Base-by-base conservation (phyloP, 2,113 vertebrate genomes). In the Corythaixoides concolor region DNA sequence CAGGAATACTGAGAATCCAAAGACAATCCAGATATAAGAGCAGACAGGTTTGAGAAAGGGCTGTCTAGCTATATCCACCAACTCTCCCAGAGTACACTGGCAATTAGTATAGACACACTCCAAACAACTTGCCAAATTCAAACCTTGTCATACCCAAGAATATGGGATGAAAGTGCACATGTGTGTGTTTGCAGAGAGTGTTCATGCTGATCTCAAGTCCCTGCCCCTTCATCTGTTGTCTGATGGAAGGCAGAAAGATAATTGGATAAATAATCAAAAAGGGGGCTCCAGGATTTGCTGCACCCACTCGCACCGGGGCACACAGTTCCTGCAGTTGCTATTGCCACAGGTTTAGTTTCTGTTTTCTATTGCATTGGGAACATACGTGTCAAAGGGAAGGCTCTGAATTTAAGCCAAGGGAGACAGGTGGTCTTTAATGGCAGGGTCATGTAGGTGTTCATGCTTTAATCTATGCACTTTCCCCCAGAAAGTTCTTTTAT, bases 341-440 rank as follows among this genome's bases (percentile, higher is more conserved):
- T 30, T 82, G 28, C 55, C 37, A 81, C 13, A 74, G n/a, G 13
- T 41, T 39, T 28, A 47, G 9, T 70, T 90, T 67, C 32, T 89
- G 30, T 45, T 63, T 77, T 60, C 37, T n/a, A 0, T 23, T 81
- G 11, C 19, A 12, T 18, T 89, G 35, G 35, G 80, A 81, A n/a
- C 5, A 21, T 5, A 20, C 0, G 0, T 27, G 8, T 64, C 37
- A 41, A 59, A 82, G 66, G 12, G 19, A 76, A 64, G 12, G 63
- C 22, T 88, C 45, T 86, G n/a, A 30, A 47, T 55, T 64, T 47
- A 66, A 56, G 52, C 8, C 43, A 13, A 59, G 5, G 7, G 13
- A 89, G 20, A 6, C 6, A 62, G 39, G 11, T 11, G 11, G 32
- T 37, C 75, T 88, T 86, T 22, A 84, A 72, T 6, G 28, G 8